phyloP scores from a whole-genome alignment of 2,797 vertebrate genomes.

The Eutrigla gurnardus region DNA sequence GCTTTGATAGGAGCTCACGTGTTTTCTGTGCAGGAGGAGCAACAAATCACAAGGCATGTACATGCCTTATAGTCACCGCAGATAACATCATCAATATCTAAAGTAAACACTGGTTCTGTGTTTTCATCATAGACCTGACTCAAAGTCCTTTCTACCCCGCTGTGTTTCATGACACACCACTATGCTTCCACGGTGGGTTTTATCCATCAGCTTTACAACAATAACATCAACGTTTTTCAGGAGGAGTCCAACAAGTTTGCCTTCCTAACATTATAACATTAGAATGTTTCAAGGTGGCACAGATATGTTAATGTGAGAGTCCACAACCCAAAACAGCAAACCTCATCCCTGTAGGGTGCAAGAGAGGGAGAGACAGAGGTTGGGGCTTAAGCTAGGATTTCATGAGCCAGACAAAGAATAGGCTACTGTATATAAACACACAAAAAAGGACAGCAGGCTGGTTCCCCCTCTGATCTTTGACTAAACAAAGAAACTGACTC shows the following conservation, averaged over 20 bases:
- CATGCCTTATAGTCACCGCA: background rate
- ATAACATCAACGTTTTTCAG: background rate
- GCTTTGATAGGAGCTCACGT: background rate
- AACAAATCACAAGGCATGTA: background rate
- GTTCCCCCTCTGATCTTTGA: constrained; percentile 14
- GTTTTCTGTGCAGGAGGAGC: background rate
- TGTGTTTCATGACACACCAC: constrained; percentile 20
- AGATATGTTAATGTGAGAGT: constrained; percentile 18
- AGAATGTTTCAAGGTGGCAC: background rate
- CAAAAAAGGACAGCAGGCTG: constrained; percentile 9
- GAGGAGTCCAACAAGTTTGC: constrained; percentile 1
- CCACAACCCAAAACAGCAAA: constrained; percentile 11
- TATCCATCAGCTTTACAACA: constrained; percentile 4
- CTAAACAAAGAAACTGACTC: constrained; percentile 35
- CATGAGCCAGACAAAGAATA: no score
- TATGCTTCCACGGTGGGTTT: constrained; percentile 3
- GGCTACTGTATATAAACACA: constrained; percentile 14
- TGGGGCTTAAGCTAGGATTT: constrained; percentile 19
- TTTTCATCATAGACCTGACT: constrained; percentile 15
- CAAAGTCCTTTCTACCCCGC: constrained; percentile 29
- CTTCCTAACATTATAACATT: constrained; percentile 1
- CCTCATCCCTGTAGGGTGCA: background rate
- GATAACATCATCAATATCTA: constrained; percentile 10
- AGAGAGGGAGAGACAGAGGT: background rate
- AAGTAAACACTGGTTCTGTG: constrained; percentile 36